Conservation (phyloP, 2,797 vertebrate species). For the Graptemys geographica region DNA sequence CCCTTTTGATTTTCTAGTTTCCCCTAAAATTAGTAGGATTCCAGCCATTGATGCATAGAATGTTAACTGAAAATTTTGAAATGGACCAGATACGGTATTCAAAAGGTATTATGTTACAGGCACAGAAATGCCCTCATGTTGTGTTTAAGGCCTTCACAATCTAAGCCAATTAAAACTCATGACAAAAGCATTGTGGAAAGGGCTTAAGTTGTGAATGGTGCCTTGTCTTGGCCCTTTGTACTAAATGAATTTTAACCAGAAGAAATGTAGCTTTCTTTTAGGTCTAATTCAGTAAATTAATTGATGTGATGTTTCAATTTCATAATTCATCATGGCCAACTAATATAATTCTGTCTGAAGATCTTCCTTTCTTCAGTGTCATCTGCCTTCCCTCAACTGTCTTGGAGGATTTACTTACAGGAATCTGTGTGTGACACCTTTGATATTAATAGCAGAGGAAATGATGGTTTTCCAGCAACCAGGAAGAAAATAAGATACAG, state of each 20-base stretch:
- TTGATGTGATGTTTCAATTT: neutral
- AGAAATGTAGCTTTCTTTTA: neutral
- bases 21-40: neutral
- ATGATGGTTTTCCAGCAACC: neutral
- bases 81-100: neutral
- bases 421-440: neutral
- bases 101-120: neutral
- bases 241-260: neutral
- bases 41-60: neutral
- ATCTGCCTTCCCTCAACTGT: neutral
- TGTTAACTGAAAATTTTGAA: neutral
- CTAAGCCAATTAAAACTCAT: neutral
- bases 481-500: neutral
- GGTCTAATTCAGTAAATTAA: neutral
- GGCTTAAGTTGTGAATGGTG: no score
- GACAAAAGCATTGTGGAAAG: rapidly evolving
- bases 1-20: neutral
- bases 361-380: neutral
- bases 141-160: neutral
- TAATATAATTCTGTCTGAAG: rapidly evolving
- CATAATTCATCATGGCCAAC: neutral
- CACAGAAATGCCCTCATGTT: neutral
- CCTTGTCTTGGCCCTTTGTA: rapidly evolving
- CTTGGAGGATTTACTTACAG: rapidly evolving
- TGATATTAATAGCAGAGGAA: neutral